phyloP scores from a whole-genome alignment of 2,888 invertebrate genomes.

The Amphimallon solstitiale region DNA sequence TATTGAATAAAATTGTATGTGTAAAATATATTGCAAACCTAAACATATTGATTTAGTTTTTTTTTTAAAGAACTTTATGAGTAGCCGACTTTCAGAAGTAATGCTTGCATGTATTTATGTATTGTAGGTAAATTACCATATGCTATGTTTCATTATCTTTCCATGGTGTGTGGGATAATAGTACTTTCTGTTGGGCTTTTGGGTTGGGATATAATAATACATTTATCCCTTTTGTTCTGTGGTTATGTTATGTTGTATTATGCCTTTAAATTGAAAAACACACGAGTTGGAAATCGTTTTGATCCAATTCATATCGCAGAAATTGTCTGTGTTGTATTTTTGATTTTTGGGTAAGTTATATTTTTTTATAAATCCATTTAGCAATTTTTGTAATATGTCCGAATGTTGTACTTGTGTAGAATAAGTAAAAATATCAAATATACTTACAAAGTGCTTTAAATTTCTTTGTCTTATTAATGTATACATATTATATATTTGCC shows the following conservation, averaged over 20 bases:
- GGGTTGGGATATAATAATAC: constrained; percentile 26
- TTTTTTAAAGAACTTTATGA: not conserved
- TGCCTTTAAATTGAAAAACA: constrained; percentile 14
- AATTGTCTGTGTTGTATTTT: constrained; percentile 23
- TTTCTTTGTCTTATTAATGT: too few species aligned
- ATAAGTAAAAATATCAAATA: too few species aligned
- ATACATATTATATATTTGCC: too few species aligned
- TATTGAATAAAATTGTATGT: too few species aligned
- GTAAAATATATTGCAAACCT: too few species aligned
- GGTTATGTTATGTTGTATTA: constrained; percentile 15
- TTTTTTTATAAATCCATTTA: not conserved
- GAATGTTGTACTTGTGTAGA: too few species aligned
- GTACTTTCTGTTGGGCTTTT: constrained; percentile 32
- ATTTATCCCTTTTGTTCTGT: constrained; percentile 13
- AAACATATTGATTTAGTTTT: too few species aligned
- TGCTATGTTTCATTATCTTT: constrained; percentile 34
- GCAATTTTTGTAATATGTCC: too few species aligned
- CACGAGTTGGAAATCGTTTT: not conserved
- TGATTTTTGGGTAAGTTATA: constrained; percentile 47
- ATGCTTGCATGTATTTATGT: not conserved
- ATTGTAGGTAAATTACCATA: constrained; percentile 30
- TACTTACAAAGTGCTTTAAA: too few species aligned
- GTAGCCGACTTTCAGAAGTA: not conserved
- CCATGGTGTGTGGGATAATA: constrained; percentile 29
- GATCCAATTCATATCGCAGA: constrained; percentile 25